Conservation (phyloP, 2,113 vertebrate genomes). For the Epinephelus moara region DNA sequence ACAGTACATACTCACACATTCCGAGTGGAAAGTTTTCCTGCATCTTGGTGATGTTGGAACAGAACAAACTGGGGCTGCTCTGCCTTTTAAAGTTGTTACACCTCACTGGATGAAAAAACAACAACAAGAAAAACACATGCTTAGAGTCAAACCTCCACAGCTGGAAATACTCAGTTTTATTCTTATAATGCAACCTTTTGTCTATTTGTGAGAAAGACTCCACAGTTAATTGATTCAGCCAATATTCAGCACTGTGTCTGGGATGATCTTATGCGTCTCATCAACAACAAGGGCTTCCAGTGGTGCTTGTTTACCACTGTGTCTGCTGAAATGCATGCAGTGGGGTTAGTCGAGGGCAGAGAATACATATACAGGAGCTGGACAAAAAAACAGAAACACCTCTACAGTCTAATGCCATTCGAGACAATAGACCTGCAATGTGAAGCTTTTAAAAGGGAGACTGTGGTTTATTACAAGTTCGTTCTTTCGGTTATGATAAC, state of each 20-base stretch:
- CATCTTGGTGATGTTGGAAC: slow-evolving; percentile 10
- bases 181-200: slow-evolving; percentile 35
- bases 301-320: slow-evolving; percentile 16
- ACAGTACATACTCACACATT: slow-evolving; percentile 33
- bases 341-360: neutral
- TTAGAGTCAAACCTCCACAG: slow-evolving; percentile 13
- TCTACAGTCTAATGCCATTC: neutral
- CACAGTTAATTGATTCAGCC: slow-evolving; percentile 41
- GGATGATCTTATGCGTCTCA: slow-evolving; percentile 11
- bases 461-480: neutral
- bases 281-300: slow-evolving; percentile 17
- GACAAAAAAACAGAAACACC: slow-evolving; percentile 29
- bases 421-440: neutral
- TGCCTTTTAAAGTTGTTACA: slow-evolving; percentile 43
- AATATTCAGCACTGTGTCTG: slow-evolving; percentile 20
- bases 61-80: slow-evolving; percentile 23
- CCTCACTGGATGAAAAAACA: slow-evolving; percentile 23
- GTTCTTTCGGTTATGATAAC: neutral
- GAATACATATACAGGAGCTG: neutral
- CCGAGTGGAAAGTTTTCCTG: slow-evolving; percentile 29
- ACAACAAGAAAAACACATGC: slow-evolving; percentile 24
- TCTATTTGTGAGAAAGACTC: slow-evolving; percentile 45
- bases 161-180: neutral
- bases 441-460: slow-evolving; percentile 1
- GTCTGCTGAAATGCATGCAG: slow-evolving; percentile 29